These are phyloP conservation scores for Apeira syringaria DNA, from an alignment of 2,888 invertebrate genomes.

Conservation along the genomic window DNA sequence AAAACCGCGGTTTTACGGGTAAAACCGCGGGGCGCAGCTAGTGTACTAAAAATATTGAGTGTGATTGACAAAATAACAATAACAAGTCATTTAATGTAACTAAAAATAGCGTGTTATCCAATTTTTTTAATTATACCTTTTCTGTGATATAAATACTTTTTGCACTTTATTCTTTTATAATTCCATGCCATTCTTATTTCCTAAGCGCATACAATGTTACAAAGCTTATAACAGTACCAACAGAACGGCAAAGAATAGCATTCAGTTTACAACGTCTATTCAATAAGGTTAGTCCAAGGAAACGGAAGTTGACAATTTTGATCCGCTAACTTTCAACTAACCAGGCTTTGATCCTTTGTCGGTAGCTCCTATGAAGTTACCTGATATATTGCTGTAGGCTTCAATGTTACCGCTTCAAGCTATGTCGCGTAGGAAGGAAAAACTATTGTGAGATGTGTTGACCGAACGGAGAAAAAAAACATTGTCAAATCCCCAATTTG, in stretches of 20 bases:
- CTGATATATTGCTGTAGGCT: slow-evolving; percentile 17
- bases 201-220: not conserved
- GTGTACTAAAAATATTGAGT: too few relatives aligned
- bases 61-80: too few relatives aligned
- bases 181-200: too few relatives aligned
- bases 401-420: slow-evolving; percentile 3
- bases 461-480: too few relatives aligned
- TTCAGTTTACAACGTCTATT: slow-evolving; percentile 38
- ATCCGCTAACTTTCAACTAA: slow-evolving; percentile 48
- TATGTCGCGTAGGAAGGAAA: not conserved
- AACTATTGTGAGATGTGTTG: not conserved
- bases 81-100: too few relatives aligned
- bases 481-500: too few relatives aligned
- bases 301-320: slow-evolving; percentile 64
- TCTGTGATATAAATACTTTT: too few relatives aligned
- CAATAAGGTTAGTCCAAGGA: slow-evolving; percentile 32
- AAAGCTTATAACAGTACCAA: not conserved
- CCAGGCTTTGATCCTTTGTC: slow-evolving; percentile 43
- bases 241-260: slow-evolving; percentile 46
- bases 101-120: too few relatives aligned
- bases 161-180: too few relatives aligned
- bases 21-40: too few relatives aligned
- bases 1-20: too few relatives aligned
- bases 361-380: slow-evolving; percentile 16
- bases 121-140: too few relatives aligned